Base-by-base conservation (phyloP, 2,888 invertebrate species). In the Dicranocentrus wangi region DNA sequence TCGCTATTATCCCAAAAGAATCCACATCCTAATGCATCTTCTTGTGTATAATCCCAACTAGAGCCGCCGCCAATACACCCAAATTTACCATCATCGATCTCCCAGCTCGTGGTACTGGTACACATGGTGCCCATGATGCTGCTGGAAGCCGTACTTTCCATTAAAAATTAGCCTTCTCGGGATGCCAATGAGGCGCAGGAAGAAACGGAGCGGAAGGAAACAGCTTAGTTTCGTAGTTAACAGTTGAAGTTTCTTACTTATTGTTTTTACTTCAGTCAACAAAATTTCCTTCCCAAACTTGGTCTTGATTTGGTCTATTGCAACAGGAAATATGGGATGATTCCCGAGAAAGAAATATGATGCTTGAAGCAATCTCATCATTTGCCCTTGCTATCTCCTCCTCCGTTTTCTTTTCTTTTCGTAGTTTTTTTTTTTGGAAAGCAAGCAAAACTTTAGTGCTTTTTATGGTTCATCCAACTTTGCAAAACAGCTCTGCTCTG, bases 161-260 rank as follows among this genome's bases (percentile, higher is more conserved):
- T 68, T 70, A 58, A 70, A 70, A 70, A 60, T 70, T 70, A 60
- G 58, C 60, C 25, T 60, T 55, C n/a, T 61, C 23, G 21, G 58
- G 25, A 42, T 60, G 70, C 70, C 70, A 60, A 60, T 58, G 39
- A 43, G 58, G 58, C 58, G 60, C 28, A 60, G 21, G 21, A 69
- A 60, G 42, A 58, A 60, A 60, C 60, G 39, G 60, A 42, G 60
- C 70, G 58, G 69, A 69, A 69, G 55, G 42, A 55, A 66, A 68
- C 43, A 53, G 32, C 60, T 43, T 60, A 42, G 13, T 58, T 43
- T 70, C 43, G 17, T 25, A 27, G 25, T 42, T 60, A 70, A 32
- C 43, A 25, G 58, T 70, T 58, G n/a, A 70, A 70, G 58, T 70
- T 70, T 19, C 25, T 55, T 60, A 17, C 19, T 60, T 58, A 21